phyloP scores from a whole-genome alignment of 2,888 invertebrate species.

The Trissolcus brochymenae region DNA sequence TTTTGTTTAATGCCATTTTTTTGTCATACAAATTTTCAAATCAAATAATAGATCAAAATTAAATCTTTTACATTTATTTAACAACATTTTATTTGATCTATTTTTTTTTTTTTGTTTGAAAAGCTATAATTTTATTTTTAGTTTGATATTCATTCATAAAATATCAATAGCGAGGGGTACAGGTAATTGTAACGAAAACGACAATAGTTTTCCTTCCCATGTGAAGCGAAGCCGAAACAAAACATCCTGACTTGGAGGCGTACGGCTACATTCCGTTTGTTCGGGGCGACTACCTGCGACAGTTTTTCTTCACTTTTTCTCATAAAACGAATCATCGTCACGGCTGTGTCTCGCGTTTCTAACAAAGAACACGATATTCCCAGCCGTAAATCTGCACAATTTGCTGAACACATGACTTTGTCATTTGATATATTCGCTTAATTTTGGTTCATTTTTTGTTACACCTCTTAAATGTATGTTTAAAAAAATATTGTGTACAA shows the following conservation, averaged over 20 bases:
- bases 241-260: slow-evolving; percentile 49
- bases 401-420: slow-evolving; percentile 16
- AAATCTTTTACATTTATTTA: no score
- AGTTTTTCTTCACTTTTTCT: slow-evolving; percentile 55
- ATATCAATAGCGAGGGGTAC: slow-evolving; percentile 15
- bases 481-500: background rate
- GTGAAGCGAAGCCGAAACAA: slow-evolving; percentile 51
- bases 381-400: slow-evolving; percentile 21
- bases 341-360: slow-evolving; percentile 28
- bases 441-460: background rate
- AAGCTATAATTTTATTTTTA: slow-evolving; percentile 4
- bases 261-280: slow-evolving; percentile 47
- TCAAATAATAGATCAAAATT: no score
- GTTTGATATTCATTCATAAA: slow-evolving; percentile 1
- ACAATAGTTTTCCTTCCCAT: slow-evolving; percentile 46
- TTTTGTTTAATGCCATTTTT: background rate
- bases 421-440: slow-evolving; percentile 6
- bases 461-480: background rate
- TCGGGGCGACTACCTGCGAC: slow-evolving; percentile 53
- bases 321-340: slow-evolving; percentile 15
- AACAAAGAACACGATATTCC: slow-evolving; percentile 41
- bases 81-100: background rate
- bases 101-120: slow-evolving; percentile 4
- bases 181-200: slow-evolving; percentile 36
- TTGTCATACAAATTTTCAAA: background rate